Base-by-base conservation (phyloP, 2,797 vertebrate genomes). In the Sebastes vulpes region DNA sequence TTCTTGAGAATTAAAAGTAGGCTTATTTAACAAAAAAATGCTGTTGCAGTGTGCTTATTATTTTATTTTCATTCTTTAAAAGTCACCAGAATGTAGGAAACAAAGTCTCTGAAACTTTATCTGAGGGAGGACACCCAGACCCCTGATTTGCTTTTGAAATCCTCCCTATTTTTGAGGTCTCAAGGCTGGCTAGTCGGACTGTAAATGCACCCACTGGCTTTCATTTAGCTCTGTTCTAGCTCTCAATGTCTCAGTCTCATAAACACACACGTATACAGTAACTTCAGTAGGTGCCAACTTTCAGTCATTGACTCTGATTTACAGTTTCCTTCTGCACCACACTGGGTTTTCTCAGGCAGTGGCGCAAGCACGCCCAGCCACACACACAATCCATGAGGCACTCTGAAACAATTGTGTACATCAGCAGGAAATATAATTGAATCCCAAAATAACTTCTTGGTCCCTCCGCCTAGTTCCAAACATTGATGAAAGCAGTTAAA, bases 341-440 rank as follows among this genome's bases (percentile, higher is more conserved):
- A 52, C 23, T 26, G 67, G 35, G 69, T 70, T 61, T 69, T 77
- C 65, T 48, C 28, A 52, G 56, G 3, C 75, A 63, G 48, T n/a
- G 54, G 29, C 53, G 76, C 57, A 75, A 61, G 56, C 72, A 73
- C 71, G 38, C 7, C 32, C 29, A 53, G 1, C 18, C 63, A 56
- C 65, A 77, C 66, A 76, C 65, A 59, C 38, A 60, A 82, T 86
- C 54, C 58, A 60, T 5, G 3, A 80, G 14, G 64, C 82, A 80
- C 71, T 70, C 25, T 72, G 71, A 80, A 85, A 82, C 80, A 85
- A 89, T 76, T 85, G 83, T 82, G 65, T 80, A 78, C 82, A 90
- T 94, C 93, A 94, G 92, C 92, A 90, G 86, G 80, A 93, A 93
- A 93, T 88, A 89, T 94, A 92, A 92, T 88, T 89, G 90, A 89